phyloP scores from a whole-genome alignment of 2,113 vertebrate species.

The Podilymbus podiceps region DNA sequence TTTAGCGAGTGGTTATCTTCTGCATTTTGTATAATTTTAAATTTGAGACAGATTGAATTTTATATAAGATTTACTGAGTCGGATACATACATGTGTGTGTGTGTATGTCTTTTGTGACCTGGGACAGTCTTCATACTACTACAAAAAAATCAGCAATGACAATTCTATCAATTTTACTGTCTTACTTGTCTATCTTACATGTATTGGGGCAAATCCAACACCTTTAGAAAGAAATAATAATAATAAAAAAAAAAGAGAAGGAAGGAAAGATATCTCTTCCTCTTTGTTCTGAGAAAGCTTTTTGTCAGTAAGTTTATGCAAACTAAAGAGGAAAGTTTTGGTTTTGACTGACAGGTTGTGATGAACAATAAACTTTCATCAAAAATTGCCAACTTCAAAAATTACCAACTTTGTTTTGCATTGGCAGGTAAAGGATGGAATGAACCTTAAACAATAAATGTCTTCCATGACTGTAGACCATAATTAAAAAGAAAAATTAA shows the following conservation, averaged over 20 bases:
- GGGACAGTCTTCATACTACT: neutral
- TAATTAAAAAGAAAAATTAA: conserved; percentile 40
- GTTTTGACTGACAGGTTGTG: neutral
- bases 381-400: neutral
- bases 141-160: neutral
- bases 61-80: neutral
- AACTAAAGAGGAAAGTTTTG: neutral
- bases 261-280: neutral
- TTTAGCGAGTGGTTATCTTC: neutral
- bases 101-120: neutral
- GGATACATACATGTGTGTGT: neutral
- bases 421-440: neutral
- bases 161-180: neutral
- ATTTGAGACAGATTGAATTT: neutral
- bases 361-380: neutral
- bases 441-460: neutral
- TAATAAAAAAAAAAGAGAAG: neutral
- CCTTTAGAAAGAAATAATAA: neutral
- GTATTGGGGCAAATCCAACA: neutral
- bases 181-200: neutral
- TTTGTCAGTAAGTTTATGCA: neutral
- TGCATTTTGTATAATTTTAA: neutral
- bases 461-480: neutral
- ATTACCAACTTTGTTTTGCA: neutral
- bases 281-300: neutral